Percentiles rank a stretch among this genome's conserved stretches.
phyloP scores from a whole-genome alignment of 2,888 invertebrate genomes.

The Petrolisthes manimaculis region DNA sequence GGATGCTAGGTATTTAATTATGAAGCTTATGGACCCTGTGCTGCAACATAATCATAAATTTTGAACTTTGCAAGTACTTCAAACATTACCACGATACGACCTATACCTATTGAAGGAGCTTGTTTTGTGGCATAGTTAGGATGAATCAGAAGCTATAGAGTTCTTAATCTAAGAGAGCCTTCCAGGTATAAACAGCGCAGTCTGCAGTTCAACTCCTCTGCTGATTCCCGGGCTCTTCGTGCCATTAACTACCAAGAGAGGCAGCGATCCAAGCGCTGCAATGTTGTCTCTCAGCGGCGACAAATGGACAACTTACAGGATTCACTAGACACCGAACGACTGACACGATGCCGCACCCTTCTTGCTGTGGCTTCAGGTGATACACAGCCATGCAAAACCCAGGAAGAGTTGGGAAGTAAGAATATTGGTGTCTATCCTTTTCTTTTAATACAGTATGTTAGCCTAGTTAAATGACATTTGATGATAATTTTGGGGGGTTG shows the following conservation, averaged over 20 bases:
- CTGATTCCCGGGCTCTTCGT: slow-evolving; percentile 37
- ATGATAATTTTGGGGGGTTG: too few species aligned
- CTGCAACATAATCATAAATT: too few species aligned
- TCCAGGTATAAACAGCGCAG: slow-evolving; percentile 47
- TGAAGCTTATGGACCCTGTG: too few species aligned
- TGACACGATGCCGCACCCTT: slow-evolving; percentile 3
- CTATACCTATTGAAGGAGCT: too few species aligned
- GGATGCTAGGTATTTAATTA: too few species aligned
- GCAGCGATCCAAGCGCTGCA: slow-evolving; percentile 8
- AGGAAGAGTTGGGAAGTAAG: slow-evolving; percentile 36
- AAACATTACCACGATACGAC: too few species aligned
- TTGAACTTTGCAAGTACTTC: too few species aligned
- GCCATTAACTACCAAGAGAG: slow-evolving; percentile 28
- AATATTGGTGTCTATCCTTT: not conserved
- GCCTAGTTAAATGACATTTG: too few species aligned
- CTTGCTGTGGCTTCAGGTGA: not conserved
- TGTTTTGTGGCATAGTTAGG: too few species aligned
- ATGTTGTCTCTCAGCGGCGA: slow-evolving; percentile 26
- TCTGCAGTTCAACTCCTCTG: slow-evolving; percentile 33
- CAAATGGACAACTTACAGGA: slow-evolving; percentile 18
- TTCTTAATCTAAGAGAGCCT: too few species aligned
- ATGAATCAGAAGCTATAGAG: too few species aligned
- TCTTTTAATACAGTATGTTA: not conserved
- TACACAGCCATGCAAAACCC: slow-evolving; percentile 5
- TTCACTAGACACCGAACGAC: not conserved